Evolutionary conservation across 2,797 vertebrate genomes (phyloP).

Genomic region (Pagetopsis macropterus): DNA sequence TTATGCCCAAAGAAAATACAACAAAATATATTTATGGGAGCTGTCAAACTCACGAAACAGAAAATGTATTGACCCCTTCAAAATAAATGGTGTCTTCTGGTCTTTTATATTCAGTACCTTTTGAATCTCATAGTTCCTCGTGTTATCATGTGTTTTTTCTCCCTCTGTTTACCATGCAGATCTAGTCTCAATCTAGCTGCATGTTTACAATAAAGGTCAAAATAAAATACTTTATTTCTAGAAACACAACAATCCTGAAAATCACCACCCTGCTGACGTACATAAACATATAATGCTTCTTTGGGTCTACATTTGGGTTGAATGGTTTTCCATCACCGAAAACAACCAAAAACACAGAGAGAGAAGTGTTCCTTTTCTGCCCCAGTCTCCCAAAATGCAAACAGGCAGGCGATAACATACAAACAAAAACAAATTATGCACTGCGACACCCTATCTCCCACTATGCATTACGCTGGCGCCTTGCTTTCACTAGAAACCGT

Average conservation of each 20-base stretch:
- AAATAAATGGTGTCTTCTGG: slow-evolving; percentile 2
- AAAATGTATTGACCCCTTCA: slow-evolving; percentile 12
- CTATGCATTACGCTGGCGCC: slow-evolving; percentile 57
- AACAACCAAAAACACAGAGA: slow-evolving; percentile 14
- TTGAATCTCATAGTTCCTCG: slow-evolving; percentile 25
- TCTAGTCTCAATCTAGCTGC: slow-evolving; percentile 16
- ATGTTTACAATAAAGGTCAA: slow-evolving; percentile 32
- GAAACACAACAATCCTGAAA: slow-evolving; percentile 33
- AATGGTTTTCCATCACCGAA: slow-evolving; percentile 47
- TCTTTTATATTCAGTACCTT: slow-evolving; percentile 35
- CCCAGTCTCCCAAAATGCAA: slow-evolving; percentile 61
- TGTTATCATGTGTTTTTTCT: slow-evolving; percentile 4
- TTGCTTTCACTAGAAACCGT: slow-evolving; percentile 61
- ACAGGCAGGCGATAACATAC: slow-evolving; percentile 60
- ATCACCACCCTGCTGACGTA: slow-evolving; percentile 22
- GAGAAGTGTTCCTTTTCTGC: slow-evolving; percentile 1
- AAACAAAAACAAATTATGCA: slow-evolving; percentile 74
- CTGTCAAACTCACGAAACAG: neutral
- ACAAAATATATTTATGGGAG: neutral
- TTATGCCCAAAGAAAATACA: neutral
- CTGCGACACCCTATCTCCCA: slow-evolving; percentile 55
- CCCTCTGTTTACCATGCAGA: slow-evolving; percentile 27
- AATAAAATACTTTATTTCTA: slow-evolving; percentile 33
- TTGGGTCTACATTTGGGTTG: slow-evolving; percentile 43
- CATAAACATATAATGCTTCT: slow-evolving; percentile 34